Evolutionary conservation across 2,888 invertebrate genomes (phyloP), one percentile per base, ranked within the genome.

Genomic region (Cecidostiba fungosa): DNA sequence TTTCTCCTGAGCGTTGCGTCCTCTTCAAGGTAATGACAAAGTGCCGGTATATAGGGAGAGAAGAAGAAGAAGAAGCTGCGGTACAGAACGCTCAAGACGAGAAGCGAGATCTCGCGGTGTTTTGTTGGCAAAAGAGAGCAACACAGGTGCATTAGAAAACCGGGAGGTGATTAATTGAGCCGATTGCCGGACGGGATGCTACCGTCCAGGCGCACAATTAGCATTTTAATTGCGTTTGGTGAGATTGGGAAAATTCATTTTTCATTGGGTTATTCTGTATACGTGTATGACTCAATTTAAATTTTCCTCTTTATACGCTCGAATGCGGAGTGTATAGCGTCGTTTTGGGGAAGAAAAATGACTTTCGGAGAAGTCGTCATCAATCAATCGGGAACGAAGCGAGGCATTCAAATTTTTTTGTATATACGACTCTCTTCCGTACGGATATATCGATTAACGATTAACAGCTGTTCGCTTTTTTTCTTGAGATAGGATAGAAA

Each of bases 1-100:
- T 69, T 29, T 66, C 23, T 29, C 39, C n/a, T 10, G 16, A 69
- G 78, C 69, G 77, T 59, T 23, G 77, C 47, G 74, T 79, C 70
- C 82, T 77, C 84, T 54, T 85, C 83, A 77, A 77, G 83, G 83
- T 83, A 83, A 84, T 84, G 79, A 78, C 79, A 79, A 79, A 84
- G 79, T 79, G 50, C 19, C 54, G 70, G 62, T 36, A 14, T 12
- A 14, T 12, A 73, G 39, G 36, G 73, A n/a, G 1, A 43, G 43
- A n/a, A n/a, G n/a, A n/a, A n/a, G n/a, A n/a, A 6, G 39, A 43
- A 36, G 29, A 39, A 10, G 70, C 8, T 23, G n/a, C 23, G 26
- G 39, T 23, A 10, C 3, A 29, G 5, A 69, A 26, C 62, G 72
- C 73, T 84, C 78, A 84, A 78, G 62, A 78, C 78, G 72, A 59